Percentiles rank a stretch among this genome's conserved stretches.
phyloP scores from a whole-genome alignment of 2,113 vertebrate species.

The Collichthys lucidus region DNA sequence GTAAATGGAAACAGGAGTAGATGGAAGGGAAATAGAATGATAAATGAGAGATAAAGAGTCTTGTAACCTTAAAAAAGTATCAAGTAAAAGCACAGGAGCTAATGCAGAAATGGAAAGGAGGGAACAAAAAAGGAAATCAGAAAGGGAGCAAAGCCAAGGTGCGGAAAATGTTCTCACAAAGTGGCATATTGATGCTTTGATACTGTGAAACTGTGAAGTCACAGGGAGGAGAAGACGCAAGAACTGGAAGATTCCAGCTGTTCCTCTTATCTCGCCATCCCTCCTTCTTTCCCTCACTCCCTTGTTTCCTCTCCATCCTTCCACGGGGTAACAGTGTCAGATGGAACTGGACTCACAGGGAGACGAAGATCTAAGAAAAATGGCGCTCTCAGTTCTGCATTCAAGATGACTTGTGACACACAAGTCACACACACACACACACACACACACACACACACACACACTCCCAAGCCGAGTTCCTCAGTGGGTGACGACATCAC shows the following conservation, averaged over 20 bases:
- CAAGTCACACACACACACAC: too few relatives aligned
- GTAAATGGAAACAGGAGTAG: background rate
- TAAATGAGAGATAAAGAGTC: background rate
- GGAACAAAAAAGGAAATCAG: slow-evolving; percentile 30
- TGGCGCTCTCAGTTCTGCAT: slow-evolving; percentile 57
- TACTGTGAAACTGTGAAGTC: slow-evolving; percentile 58
- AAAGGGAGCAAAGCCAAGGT: slow-evolving; percentile 15
- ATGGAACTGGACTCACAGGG: slow-evolving; percentile 63
- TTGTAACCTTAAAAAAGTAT: background rate
- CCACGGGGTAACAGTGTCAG: slow-evolving; percentile 60
- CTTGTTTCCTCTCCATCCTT: slow-evolving; percentile 55
- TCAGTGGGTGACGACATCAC: slow-evolving; percentile 61
- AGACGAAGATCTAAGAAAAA: slow-evolving; percentile 73
- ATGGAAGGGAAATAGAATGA: background rate
- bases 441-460: too few relatives aligned
- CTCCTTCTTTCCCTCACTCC: slow-evolving; percentile 33
- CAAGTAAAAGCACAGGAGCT: background rate
- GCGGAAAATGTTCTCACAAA: slow-evolving; percentile 54
- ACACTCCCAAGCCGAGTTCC: too few relatives aligned
- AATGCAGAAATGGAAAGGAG: background rate
- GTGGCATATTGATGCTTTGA: slow-evolving; percentile 63
- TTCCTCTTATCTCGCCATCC: slow-evolving; percentile 60
- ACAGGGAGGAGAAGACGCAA: slow-evolving; percentile 45
- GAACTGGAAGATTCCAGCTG: slow-evolving; percentile 65
- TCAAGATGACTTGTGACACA: slow-evolving; percentile 38